These are phyloP conservation scores for Rhimphoctona megacephalus DNA, from an alignment of 2,888 invertebrate species.

Conservation along the genomic window DNA sequence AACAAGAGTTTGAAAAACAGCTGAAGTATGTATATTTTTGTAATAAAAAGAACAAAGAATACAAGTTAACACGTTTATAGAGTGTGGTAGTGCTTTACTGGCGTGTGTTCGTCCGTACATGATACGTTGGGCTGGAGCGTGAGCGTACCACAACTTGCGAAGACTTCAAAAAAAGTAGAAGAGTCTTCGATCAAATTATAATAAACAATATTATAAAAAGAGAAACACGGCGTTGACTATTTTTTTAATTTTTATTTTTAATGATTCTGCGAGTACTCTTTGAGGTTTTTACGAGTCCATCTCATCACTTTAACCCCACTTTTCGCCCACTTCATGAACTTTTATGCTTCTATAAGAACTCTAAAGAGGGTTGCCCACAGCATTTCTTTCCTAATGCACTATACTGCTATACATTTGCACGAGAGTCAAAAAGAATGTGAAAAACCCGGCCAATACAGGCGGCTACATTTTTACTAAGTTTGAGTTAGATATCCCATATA, in stretches of 20 bases:
- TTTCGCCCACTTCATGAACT: not conserved
- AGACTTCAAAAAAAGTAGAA: too few species aligned
- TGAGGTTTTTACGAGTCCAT: not conserved
- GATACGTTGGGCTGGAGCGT: too few species aligned
- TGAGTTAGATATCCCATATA: not conserved
- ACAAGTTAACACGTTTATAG: not conserved
- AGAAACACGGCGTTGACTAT: too few species aligned
- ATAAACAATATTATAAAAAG: too few species aligned
- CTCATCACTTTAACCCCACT: not conserved
- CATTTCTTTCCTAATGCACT: not conserved
- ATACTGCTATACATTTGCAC: too few species aligned
- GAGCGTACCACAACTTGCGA: too few species aligned
- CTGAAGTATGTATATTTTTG: too few species aligned
- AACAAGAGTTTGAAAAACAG: conserved; percentile 27
- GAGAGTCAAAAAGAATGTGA: too few species aligned
- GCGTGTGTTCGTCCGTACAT: not conserved
- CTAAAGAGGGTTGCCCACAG: not conserved
- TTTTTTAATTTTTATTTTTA: too few species aligned
- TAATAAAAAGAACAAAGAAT: not conserved
- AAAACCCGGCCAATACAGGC: not conserved
- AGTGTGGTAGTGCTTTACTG: not conserved
- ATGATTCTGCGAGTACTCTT: too few species aligned
- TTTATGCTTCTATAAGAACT: not conserved
- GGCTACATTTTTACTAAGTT: not conserved
- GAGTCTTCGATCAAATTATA: too few species aligned